A percentile compares a stretch with the other conserved stretches of the same genome.
These are phyloP conservation scores for Pocillopora meandrina DNA, from an alignment of 92 coral and sea anemone species.

Conservation along the genomic window DNA sequence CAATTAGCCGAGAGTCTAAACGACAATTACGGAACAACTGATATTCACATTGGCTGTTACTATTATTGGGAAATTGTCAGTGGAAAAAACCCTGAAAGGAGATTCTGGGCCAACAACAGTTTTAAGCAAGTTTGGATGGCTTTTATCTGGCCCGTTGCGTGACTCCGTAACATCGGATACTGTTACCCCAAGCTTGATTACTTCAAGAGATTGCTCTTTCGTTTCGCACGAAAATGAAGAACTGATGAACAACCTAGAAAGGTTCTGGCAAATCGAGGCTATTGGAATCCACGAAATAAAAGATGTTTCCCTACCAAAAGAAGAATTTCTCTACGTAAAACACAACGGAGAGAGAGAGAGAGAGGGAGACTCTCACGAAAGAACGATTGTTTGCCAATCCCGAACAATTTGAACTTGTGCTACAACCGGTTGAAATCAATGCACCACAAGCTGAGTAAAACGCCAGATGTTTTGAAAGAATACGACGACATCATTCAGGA, in stretches of 20 bases:
- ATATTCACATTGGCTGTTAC: constrained; percentile 47
- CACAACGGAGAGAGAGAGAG: constrained; percentile 42
- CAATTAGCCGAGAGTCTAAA: too few relatives aligned
- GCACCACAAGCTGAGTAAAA: constrained; percentile 17
- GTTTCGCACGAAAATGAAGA: not conserved
- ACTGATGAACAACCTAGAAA: not conserved
- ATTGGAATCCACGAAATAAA: constrained; percentile 13
- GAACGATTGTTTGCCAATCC: not conserved
- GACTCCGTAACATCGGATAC: constrained; percentile 10
- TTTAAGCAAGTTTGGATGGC: constrained; percentile 46
- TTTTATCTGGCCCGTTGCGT: constrained; percentile 21
- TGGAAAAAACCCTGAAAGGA: constrained; percentile 23
- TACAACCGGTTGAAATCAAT: constrained; percentile 26
- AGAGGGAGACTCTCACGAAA: constrained; percentile 38
- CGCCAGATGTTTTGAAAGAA: too few relatives aligned
- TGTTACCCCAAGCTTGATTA: not conserved
- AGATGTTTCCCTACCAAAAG: not conserved
- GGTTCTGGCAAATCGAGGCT: constrained; percentile 23
- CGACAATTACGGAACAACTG: constrained; percentile 11
- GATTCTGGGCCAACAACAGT: constrained; percentile 47
- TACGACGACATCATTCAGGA: constrained; percentile 17
- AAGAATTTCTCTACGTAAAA: not conserved
- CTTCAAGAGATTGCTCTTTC: constrained; percentile 7
- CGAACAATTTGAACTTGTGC: constrained; percentile 24
- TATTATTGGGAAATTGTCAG: constrained; percentile 5